A percentile compares a stretch with the other conserved stretches of the same genome.
phyloP scores from a whole-genome alignment of 2,888 invertebrate genomes.

The Bruchidius siliquastri region DNA sequence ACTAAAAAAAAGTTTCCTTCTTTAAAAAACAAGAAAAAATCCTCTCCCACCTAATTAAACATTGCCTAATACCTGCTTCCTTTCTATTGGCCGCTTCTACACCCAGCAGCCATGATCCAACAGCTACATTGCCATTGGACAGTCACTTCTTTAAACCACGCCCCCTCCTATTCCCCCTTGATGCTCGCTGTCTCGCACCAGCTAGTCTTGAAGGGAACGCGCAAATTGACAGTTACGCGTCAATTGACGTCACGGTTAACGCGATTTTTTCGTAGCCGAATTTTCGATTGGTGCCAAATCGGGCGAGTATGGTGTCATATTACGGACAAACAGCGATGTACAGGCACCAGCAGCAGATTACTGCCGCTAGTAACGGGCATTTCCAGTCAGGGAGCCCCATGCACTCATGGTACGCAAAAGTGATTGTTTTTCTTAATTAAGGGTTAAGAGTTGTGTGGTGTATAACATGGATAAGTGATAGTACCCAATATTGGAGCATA shows the following conservation, averaged over 20 bases:
- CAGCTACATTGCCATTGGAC: constrained; percentile 28
- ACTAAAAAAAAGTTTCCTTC: neutral
- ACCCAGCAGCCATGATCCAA: constrained; percentile 37
- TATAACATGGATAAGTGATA: neutral
- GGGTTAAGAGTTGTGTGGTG: neutral
- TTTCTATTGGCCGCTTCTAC: constrained; percentile 26
- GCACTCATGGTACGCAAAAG: constrained; percentile 46
- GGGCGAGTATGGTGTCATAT: constrained; percentile 63
- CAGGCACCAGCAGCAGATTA: constrained; percentile 47
- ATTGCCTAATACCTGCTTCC: constrained; percentile 25
- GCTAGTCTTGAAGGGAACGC: neutral
- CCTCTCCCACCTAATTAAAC: constrained; percentile 24
- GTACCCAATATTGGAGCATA: neutral
- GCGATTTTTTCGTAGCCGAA: neutral
- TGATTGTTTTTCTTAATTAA: no score
- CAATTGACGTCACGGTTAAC: neutral
- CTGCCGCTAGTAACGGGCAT: constrained; percentile 51
- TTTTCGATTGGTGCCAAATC: neutral
- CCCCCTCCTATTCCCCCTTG: constrained; percentile 19
- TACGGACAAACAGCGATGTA: constrained; percentile 61
- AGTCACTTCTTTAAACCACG: constrained; percentile 3
- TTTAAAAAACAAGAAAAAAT: neutral
- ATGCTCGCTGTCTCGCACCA: neutral
- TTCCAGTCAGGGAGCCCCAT: constrained; percentile 39
- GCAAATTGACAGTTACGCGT: neutral